Conservation (phyloP, 2,888 invertebrate genomes). For the Eilema griseolum region DNA sequence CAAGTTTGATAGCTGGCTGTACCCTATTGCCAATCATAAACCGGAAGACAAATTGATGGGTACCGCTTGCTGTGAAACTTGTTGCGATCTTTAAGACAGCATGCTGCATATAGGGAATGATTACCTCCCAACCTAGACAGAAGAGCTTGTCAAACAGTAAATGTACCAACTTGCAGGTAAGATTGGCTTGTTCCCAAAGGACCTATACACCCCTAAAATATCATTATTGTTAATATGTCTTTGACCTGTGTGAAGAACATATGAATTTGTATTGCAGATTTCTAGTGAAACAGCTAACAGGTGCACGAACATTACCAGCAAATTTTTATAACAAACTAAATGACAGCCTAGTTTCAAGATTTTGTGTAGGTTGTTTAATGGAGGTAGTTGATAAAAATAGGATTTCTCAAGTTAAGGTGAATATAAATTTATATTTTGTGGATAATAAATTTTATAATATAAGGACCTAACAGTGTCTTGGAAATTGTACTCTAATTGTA, state of each 20-base stretch:
- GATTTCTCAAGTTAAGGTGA: slow-evolving; percentile 94
- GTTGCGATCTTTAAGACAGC: too few species aligned
- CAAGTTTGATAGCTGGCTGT: too few species aligned
- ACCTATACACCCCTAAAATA: too few species aligned
- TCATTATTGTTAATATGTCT: neutral
- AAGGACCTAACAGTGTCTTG: neutral
- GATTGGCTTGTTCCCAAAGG: too few species aligned
- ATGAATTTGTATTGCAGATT: slow-evolving; percentile 80
- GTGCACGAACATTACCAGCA: slow-evolving; percentile 97
- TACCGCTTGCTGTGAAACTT: too few species aligned
- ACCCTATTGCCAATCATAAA: too few species aligned
- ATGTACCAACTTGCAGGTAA: too few species aligned
- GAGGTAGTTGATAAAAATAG: slow-evolving; percentile 99
- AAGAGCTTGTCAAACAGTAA: too few species aligned
- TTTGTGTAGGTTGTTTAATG: slow-evolving; percentile 93
- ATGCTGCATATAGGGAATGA: too few species aligned
- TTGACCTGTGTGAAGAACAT: neutral
- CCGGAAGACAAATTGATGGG: too few species aligned
- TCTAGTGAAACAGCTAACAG: slow-evolving; percentile 95
- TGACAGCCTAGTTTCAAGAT: slow-evolving; percentile 94
- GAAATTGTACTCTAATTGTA: neutral
- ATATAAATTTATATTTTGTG: slow-evolving; percentile 1
- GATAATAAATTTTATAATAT: neutral
- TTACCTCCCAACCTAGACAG: too few species aligned
- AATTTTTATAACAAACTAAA: slow-evolving; percentile 96